Evolutionary conservation across 30 jellyfish, hydroid and myxozoan species (phyloP).

Genomic region (Chrysaora quinquecirrha): DNA sequence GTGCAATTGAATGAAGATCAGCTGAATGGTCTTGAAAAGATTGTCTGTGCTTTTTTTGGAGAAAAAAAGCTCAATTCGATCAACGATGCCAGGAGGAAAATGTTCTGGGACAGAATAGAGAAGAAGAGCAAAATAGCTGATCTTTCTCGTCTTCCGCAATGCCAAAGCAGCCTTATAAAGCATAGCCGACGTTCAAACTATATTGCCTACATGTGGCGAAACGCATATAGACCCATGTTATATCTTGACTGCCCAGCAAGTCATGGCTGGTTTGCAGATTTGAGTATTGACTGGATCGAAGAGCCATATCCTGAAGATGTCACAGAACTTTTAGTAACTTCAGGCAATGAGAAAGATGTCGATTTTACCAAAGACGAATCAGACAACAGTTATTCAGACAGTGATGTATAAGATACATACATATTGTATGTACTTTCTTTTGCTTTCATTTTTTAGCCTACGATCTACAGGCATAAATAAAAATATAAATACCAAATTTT

Average conservation of each 20-base stretch:
- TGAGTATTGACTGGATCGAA: neutral
- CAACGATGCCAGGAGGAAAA: conserved; percentile 18
- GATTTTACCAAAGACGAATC: conserved; percentile 1
- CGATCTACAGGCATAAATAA: no score
- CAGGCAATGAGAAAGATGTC: conserved; percentile 13
- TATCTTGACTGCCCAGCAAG: conserved; percentile 35
- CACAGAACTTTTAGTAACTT: conserved; percentile 18
- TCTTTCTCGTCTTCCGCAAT: conserved; percentile 45
- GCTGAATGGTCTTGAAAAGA: conserved; percentile 19
- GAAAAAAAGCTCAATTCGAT: conserved; percentile 16
- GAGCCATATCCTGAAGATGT: neutral
- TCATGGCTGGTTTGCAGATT: conserved; percentile 42
- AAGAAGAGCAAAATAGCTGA: conserved; percentile 23
- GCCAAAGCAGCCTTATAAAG: neutral
- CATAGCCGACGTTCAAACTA: conserved; percentile 18
- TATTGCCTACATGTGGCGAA: conserved; percentile 36
- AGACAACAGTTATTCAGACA: conserved; percentile 25
- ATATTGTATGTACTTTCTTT: no score
- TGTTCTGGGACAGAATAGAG: conserved; percentile 41
- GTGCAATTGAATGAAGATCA: no score
- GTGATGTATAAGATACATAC: no score
- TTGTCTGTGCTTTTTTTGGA: conserved; percentile 5
- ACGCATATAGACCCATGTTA: conserved; percentile 12
- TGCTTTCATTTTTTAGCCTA: no score
- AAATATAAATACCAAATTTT: no score